Base-by-base conservation (phyloP, 2,888 invertebrate species). In the Octonoba sinensis region DNA sequence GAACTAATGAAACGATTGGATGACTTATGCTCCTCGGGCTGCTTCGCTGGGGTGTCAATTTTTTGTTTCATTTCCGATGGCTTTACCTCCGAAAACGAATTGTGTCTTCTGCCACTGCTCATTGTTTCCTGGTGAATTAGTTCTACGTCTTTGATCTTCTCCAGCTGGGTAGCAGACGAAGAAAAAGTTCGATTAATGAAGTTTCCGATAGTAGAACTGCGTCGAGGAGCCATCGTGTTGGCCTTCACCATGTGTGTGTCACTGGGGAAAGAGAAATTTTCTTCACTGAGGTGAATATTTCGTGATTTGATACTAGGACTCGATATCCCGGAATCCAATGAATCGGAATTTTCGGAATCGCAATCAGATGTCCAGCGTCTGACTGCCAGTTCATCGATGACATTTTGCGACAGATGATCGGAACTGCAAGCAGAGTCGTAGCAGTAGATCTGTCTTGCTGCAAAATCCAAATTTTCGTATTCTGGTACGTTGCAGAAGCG, bases 331-430 rank as follows among this genome's bases (percentile, higher is more conserved):
- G 79, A 81, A 69, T 81, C 79, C 12, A 81, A 27, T 1, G 79
- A 81, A 56, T 81, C 79, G 1, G 79, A 81, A 54, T 73, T 67
- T 56, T 81, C 79, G 8, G 79, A 81, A n/a, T 81, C 79, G 20
- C 79, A 81, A 20, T 81, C 79, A n/a, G 79, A 81, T 22, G 79
- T 69, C 79, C 79, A 81, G n/a, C 79, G 54, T 49, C 73, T 60
- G 11, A 46, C 66, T 27, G 79, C 67, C 20, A 81, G 27, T 16
- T 81, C 79, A 36, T 81, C 79, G 15, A 81, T 69, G n/a, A 81
- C 60, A 36, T 56, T 62, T 16, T 60, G 67, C 1, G 79, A 51
- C 12, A 64, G n/a, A 16, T 12, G 16, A 18, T 20, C 44, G 22
- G 44, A 62, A 24, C 62, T 44, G n/a, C n/a, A 8, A 13, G 4